Percentiles rank a stretch among this genome's conserved stretches.
Evolutionary conservation across 1,140 invertebrate genomes (phyloP).

Genomic region (Penaeus indicus): DNA sequence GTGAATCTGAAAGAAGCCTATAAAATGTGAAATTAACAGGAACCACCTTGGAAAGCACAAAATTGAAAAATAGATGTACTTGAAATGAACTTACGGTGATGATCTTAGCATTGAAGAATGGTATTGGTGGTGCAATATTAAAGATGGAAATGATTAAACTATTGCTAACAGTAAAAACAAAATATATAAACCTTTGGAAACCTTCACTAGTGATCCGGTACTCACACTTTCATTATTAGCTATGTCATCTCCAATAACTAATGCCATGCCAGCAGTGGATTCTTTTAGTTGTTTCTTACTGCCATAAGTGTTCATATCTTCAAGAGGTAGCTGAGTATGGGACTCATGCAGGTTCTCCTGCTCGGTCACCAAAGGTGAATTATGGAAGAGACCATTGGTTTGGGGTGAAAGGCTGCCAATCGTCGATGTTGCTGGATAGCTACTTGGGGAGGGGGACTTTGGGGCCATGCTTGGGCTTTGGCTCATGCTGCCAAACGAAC

Average conservation of each 20-base stretch:
- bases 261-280: constrained; percentile 48
- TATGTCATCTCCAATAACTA: constrained; percentile 67
- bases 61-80: no score
- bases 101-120: no score
- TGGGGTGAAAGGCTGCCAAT: constrained; percentile 46
- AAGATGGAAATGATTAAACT: not conserved
- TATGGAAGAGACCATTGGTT: constrained; percentile 46
- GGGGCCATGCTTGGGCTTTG: constrained; percentile 54
- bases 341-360: constrained; percentile 41
- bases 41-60: no score
- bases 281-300: constrained; percentile 57
- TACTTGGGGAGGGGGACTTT: constrained; percentile 46
- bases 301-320: constrained; percentile 20
- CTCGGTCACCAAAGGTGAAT: constrained; percentile 31
- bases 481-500: constrained; percentile 59
- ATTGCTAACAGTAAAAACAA: not conserved
- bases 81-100: no score
- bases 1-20: no score
- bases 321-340: constrained; percentile 23
- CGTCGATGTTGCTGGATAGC: constrained; percentile 36
- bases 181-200: not conserved
- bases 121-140: no score
- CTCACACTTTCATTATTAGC: constrained; percentile 64
- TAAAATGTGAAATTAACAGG: no score
- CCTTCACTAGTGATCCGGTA: constrained; percentile 16